These are phyloP conservation scores for Rhinogobius similis DNA, from an alignment of 2,113 vertebrate genomes.

Conservation along the genomic window DNA sequence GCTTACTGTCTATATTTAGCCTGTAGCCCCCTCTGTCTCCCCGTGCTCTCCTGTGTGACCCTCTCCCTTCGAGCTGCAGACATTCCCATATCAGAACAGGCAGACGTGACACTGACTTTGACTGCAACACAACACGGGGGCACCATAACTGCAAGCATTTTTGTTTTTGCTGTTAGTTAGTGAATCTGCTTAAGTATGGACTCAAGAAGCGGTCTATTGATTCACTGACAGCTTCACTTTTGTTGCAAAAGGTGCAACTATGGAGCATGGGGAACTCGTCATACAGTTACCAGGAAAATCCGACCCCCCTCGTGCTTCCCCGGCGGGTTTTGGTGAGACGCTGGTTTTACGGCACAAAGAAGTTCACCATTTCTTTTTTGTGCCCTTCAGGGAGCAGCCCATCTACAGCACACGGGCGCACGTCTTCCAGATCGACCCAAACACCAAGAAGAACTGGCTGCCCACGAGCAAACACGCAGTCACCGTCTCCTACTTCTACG, in stretches of 20 bases:
- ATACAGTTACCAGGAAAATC: slow-evolving; percentile 63
- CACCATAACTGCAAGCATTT: slow-evolving; percentile 18
- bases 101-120: slow-evolving; percentile 49
- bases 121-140: slow-evolving; percentile 31
- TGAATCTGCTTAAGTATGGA: not conserved
- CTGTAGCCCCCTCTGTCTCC: slow-evolving; percentile 55
- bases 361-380: slow-evolving; percentile 80
- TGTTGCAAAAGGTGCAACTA: slow-evolving; percentile 36
- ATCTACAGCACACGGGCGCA: slow-evolving; percentile 98
- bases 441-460: slow-evolving; percentile 99
- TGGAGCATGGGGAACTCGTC: slow-evolving; percentile 68
- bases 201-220: slow-evolving; percentile 13
- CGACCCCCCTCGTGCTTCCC: slow-evolving; percentile 31
- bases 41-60: slow-evolving; percentile 63
- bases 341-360: slow-evolving; percentile 71
- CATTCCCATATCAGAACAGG: slow-evolving; percentile 78
- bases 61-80: slow-evolving; percentile 56
- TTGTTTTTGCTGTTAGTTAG: not conserved
- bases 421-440: slow-evolving; percentile 99
- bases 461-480: slow-evolving; percentile 99
- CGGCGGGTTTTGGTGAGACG: slow-evolving; percentile 58
- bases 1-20: slow-evolving; percentile 80
- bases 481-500: slow-evolving; percentile 98
- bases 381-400: slow-evolving; percentile 91
- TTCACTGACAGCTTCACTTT: slow-evolving; percentile 7